A percentile compares a stretch with the other conserved stretches of the same genome.
phyloP scores from a whole-genome alignment of 2,113 vertebrate genomes.

The Pyrgilauda ruficollis region DNA sequence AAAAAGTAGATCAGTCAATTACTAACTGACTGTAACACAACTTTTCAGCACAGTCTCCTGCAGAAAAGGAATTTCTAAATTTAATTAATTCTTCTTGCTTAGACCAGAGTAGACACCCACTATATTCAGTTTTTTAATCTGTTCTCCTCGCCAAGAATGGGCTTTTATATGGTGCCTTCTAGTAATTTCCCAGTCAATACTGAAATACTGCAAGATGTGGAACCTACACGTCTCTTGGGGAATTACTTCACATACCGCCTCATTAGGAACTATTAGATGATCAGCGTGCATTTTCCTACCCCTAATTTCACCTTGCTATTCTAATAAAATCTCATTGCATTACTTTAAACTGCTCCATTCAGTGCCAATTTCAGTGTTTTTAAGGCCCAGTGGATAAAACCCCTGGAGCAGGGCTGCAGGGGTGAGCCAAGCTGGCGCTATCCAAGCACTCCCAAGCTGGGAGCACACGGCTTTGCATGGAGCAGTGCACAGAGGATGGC shows the following conservation, averaged over 20 bases:
- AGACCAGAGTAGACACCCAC: neutral
- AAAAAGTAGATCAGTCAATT: neutral
- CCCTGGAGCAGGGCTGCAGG: neutral
- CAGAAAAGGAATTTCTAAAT: neutral
- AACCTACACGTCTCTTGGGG: neutral
- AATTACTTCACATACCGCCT: neutral
- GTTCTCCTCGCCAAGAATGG: neutral
- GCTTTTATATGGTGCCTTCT: neutral
- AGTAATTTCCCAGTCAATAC: neutral
- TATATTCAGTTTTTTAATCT: neutral
- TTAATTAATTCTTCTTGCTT: neutral
- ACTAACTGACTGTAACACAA: neutral
- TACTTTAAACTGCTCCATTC: neutral
- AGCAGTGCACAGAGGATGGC: neutral
- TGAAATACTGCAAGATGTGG: neutral
- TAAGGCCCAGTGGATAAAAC: neutral
- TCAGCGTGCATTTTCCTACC: neutral
- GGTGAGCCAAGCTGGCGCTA: neutral
- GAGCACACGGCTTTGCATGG: fast-evolving
- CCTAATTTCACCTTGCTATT: constrained; percentile 2
- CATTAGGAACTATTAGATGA: neutral
- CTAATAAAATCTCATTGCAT: neutral
- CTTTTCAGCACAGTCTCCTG: neutral
- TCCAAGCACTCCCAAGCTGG: neutral
- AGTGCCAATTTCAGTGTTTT: neutral